A percentile compares a stretch with the other conserved stretches of the same genome.
These are phyloP conservation scores for Monomorium pharaonis DNA, from an alignment of 1,140 invertebrate genomes.

Conservation along the genomic window DNA sequence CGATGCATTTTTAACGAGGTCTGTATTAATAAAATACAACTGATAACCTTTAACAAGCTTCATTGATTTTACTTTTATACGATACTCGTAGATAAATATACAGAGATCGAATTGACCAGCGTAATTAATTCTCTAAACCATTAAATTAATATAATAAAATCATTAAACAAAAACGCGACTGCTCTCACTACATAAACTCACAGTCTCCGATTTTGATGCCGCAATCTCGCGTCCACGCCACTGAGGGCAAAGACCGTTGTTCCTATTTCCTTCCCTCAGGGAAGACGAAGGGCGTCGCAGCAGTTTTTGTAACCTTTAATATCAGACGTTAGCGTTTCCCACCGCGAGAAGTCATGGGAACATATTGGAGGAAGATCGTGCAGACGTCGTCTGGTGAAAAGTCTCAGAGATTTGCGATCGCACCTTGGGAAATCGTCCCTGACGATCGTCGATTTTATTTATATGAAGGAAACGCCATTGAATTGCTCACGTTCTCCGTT, in stretches of 20 bases:
- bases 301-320: conserved; percentile 82
- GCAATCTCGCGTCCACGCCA: conserved; percentile 63
- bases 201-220: neutral
- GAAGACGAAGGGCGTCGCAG: conserved; percentile 70
- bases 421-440: conserved; percentile 64
- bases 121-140: conserved; percentile 47
- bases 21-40: conserved; percentile 39
- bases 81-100: conserved; percentile 43
- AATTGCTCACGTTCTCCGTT: neutral
- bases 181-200: conserved; percentile 18
- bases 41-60: conserved; percentile 49
- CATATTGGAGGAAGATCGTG: conserved; percentile 37
- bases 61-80: conserved; percentile 46
- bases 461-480: conserved; percentile 6
- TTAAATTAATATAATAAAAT: conserved; percentile 36
- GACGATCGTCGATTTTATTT: neutral
- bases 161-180: conserved; percentile 33
- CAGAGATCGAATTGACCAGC: conserved; percentile 34
- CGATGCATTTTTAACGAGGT: conserved; percentile 35
- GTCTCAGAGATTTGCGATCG: conserved; percentile 69
- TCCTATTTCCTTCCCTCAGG: conserved; percentile 76
- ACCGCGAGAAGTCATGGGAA: conserved; percentile 80
- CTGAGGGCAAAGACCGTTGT: conserved; percentile 80
- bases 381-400: conserved; percentile 71
- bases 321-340: conserved; percentile 84